Evolutionary conservation across 1,140 invertebrate genomes (phyloP).

Genomic region (Eumeta japonica): DNA sequence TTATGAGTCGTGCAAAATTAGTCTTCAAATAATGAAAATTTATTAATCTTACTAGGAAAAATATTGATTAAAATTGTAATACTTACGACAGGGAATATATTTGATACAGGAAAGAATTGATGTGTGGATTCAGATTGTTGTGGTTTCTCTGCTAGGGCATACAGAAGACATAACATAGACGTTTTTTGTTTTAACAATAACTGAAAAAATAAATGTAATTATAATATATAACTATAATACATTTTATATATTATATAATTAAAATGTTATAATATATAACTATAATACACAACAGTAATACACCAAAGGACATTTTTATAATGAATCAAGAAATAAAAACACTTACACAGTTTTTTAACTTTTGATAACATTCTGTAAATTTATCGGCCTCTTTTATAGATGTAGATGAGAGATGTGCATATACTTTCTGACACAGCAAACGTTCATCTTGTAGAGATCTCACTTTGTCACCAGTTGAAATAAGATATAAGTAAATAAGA

Average conservation of each 20-base stretch:
- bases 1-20: too few relatives aligned
- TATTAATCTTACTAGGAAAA: too few relatives aligned
- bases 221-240: constrained; percentile 10
- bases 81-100: constrained; percentile 29
- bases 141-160: constrained; percentile 33
- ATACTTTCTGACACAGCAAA: constrained; percentile 45
- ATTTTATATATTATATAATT: constrained; percentile 8
- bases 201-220: constrained; percentile 22
- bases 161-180: constrained; percentile 31
- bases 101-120: constrained; percentile 38
- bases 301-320: background rate
- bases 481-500: too few relatives aligned
- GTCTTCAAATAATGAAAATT: too few relatives aligned
- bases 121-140: constrained; percentile 32
- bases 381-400: constrained; percentile 45
- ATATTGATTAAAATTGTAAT: too few relatives aligned
- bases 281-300: background rate
- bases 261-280: constrained; percentile 3
- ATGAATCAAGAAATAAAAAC: background rate
- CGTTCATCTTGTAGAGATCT: constrained; percentile 31
- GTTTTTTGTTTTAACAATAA: constrained; percentile 43
- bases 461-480: constrained; percentile 31
- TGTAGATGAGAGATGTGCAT: constrained; percentile 25
- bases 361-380: constrained; percentile 48
- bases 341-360: constrained; percentile 50